A percentile compares a stretch with the other conserved stretches of the same genome.
phyloP scores from a whole-genome alignment of 2,888 invertebrate genomes.

The Orgyia antiqua region DNA sequence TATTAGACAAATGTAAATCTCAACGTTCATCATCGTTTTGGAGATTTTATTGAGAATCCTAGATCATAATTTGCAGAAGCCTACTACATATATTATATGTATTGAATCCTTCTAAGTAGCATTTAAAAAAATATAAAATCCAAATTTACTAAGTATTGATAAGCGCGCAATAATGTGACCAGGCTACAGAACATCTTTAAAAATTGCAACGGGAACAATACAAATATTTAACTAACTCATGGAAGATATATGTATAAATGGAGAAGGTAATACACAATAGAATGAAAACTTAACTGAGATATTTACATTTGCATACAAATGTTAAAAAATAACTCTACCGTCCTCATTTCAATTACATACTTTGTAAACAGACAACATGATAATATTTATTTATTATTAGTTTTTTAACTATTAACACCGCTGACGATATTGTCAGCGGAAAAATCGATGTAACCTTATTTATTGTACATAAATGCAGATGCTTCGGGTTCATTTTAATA shows the following conservation, averaged over 20 bases:
- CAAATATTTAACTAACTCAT: constrained; percentile 24
- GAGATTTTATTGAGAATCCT: too few relatives aligned
- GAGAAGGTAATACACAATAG: constrained; percentile 11
- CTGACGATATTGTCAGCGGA: constrained; percentile 15
- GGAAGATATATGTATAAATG: constrained; percentile 20
- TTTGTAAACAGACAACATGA: constrained; percentile 28
- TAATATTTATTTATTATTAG: too few relatives aligned
- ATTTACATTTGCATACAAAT: constrained; percentile 18
- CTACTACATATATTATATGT: too few relatives aligned
- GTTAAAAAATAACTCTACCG: constrained; percentile 15
- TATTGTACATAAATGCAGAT: constrained; percentile 45
- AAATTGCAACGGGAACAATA: constrained; percentile 19
- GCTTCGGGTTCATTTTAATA: constrained; percentile 25
- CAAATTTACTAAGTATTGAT: too few relatives aligned
- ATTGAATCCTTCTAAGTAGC: too few relatives aligned
- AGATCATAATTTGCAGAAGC: too few relatives aligned
- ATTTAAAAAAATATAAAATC: too few relatives aligned
- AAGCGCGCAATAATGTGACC: too few relatives aligned
- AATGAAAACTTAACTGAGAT: too few relatives aligned
- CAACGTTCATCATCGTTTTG: too few relatives aligned
- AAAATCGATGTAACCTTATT: constrained; percentile 30
- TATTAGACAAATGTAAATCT: too few relatives aligned
- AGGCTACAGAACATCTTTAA: too few relatives aligned
- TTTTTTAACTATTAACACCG: constrained; percentile 25
- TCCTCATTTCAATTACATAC: constrained; percentile 12